These are phyloP conservation scores for Drosophila equinoxialis DNA, from an alignment of 1,140 invertebrate species.

Conservation along the genomic window DNA sequence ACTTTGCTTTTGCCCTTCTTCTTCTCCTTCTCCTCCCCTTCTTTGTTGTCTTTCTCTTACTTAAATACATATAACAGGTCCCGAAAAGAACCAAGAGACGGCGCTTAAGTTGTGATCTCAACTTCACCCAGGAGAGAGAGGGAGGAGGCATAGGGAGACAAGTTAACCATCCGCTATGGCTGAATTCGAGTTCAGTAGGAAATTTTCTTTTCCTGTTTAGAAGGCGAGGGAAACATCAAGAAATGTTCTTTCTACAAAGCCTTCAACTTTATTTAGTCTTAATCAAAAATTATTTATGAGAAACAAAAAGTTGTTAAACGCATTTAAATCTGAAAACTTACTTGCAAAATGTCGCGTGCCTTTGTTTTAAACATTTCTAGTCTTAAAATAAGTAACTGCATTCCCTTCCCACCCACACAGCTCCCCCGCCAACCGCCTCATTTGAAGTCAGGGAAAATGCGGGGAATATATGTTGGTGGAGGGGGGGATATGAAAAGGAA, in stretches of 20 bases:
- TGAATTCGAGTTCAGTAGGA: background rate
- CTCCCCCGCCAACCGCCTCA: background rate
- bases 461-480: too few species aligned
- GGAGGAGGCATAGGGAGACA: too few species aligned
- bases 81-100: background rate
- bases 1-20: background rate
- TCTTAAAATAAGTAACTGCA: background rate
- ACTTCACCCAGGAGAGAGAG: background rate
- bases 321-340: too few species aligned
- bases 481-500: conserved; percentile 10
- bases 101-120: background rate
- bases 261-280: too few species aligned
- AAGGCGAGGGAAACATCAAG: background rate
- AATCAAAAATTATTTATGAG: too few species aligned
- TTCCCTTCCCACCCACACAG: background rate
- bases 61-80: conserved; percentile 1
- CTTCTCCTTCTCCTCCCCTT: background rate
- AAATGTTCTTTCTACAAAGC: background rate
- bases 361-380: background rate
- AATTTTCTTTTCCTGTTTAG: background rate
- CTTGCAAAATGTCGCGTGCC: background rate
- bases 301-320: too few species aligned
- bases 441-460: conserved; percentile 2
- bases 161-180: background rate
- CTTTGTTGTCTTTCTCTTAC: background rate